Evolutionary conservation across 2,888 invertebrate species (phyloP), one percentile per base, ranked within the genome.

Genomic region (Margaritifera margaritifera): DNA sequence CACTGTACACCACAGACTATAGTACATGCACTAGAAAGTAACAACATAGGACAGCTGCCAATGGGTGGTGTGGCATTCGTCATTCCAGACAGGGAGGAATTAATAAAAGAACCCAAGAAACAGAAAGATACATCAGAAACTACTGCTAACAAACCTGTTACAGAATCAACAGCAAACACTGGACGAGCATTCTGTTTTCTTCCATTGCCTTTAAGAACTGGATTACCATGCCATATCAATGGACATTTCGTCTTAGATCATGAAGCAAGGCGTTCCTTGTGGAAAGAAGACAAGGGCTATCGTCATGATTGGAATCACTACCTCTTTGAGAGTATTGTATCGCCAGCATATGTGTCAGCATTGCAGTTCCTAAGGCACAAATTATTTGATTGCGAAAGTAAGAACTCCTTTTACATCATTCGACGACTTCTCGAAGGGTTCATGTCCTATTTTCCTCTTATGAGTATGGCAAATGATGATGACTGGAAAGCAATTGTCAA

Each of bases 231-330:
- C 4, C 83, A 85, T 68, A 69, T 85, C 11, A 84, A 87, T 73
- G 86, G 82, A 0, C 82, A 86, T 62, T 86, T 86, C 78, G 78
- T 77, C 15, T 73, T 86, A 5, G 84, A 83, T 62, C 82, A 84
- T 63, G 82, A 83, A 68, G 70, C 83, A 1, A 76, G 85, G 64
- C 64, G 83, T 59, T 70, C 63, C 27, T 58, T 83, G 0, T 81
- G 78, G 78, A 72, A 65, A 22, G 71, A 59, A 25, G 72, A 62
- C 2, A 20, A 75, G 6, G 42, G 42, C 15, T 42, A 63, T 18
- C 64, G 66, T 60, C 54, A 68, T 2, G 77, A 79, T 20, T 88
- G 88, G 88, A 88, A 88, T 74, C 66, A 73, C 20, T 63, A 70
- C 18, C 51, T 87, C 18, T 31, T 86, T 18, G 54, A 66, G 19